phyloP scores from a whole-genome alignment of 1,140 invertebrate species.

The Lepidostoma basale region DNA sequence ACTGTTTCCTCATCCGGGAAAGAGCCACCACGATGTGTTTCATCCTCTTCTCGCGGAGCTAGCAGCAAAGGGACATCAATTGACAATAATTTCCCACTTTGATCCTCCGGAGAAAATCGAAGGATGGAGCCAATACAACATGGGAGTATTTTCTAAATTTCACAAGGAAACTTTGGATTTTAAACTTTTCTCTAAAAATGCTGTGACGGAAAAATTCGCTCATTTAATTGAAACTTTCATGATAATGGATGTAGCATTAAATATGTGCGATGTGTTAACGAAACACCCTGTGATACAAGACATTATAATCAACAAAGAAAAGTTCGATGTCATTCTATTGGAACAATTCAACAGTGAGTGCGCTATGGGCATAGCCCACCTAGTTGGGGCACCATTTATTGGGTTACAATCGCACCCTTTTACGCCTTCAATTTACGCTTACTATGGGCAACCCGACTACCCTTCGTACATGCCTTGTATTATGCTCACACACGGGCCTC shows the following conservation, averaged over 20 bases:
- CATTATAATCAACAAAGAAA: conserved; percentile 51
- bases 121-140: conserved; percentile 48
- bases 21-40: conserved; percentile 72
- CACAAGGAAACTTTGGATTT: conserved; percentile 51
- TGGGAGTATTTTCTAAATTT: conserved; percentile 50
- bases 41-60: conserved; percentile 66
- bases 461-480: conserved; percentile 66
- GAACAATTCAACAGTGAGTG: conserved; percentile 72
- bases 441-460: conserved; percentile 65
- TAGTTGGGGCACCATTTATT: conserved; percentile 63
- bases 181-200: conserved; percentile 38
- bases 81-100: conserved; percentile 68
- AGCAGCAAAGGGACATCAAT: conserved; percentile 64
- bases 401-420: conserved; percentile 62
- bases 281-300: conserved; percentile 50
- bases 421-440: conserved; percentile 63
- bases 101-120: conserved; percentile 52
- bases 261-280: conserved; percentile 53
- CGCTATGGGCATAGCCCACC: conserved; percentile 62
- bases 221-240: conserved; percentile 27
- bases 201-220: not conserved
- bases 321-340: conserved; percentile 68
- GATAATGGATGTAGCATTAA: conserved; percentile 48
- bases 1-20: conserved; percentile 67
- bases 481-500: conserved; percentile 53